Base-by-base conservation (phyloP, 2,888 invertebrate genomes). In the Cheiracanthium punctorium region DNA sequence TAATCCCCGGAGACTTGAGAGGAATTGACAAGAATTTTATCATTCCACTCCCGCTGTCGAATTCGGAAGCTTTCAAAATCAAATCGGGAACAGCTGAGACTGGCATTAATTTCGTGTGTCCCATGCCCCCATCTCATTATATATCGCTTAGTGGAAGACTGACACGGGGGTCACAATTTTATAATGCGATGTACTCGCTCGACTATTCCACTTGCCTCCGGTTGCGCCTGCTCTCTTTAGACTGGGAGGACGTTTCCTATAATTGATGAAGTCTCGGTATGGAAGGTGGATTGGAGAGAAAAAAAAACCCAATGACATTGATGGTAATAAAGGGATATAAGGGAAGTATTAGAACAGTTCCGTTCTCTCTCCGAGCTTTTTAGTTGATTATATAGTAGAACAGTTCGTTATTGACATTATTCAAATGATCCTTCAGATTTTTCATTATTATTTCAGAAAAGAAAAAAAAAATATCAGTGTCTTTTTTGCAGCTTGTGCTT, bases 91-190 rank as follows among this genome's bases (percentile, higher is more conserved):
- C 82, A 82, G 76, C 82, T 82, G 82, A 82, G 65, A 70, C 65
- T 82, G 82, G 76, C 82, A 82, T 76, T 82, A 82, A 82, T 82
- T 72, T 65, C 82, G 71, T 72, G 33, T 82, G 37, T 30, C 32
- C 64, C n/a, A 77, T n/a, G n/a, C n/a, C 76, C 76, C 82, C 65
- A 20, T 24, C 69, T 77, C 76, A 82, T 82, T 82, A 77, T 77
- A 82, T 82, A 65, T 52, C 76, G 43, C 82, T 82, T 76, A 82
- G 29, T 32, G 43, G 4, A 30, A 65, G 69, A 64, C 71, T 64
- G 70, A 58, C 76, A 28, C 43, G 29, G 71, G n/a, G 69, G 41
- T 48, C 76, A 28, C 64, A 64, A 67, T 82, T 82, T 82, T 76
- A 74, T 82, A 82, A 33, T 71, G 72, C 29, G 20, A n/a, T n/a